Conservation (phyloP, 2,797 vertebrate genomes). For the Pantherophis alleghaniensis region DNA sequence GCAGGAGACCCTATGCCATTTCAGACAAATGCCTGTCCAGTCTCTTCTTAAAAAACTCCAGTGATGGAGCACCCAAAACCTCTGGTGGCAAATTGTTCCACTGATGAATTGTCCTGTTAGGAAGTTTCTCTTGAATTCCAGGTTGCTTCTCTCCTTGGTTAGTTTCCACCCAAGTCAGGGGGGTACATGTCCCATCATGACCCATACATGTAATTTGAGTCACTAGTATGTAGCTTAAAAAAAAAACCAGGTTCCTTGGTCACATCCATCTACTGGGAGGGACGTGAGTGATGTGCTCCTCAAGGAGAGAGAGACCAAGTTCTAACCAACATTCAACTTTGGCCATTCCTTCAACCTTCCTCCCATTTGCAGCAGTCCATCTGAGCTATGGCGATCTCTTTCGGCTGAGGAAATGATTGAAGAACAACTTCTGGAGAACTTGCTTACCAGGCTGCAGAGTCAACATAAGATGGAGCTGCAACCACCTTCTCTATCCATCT, state of each 20-base stretch:
- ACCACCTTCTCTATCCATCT: not conserved
- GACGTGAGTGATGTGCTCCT: not conserved
- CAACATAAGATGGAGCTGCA: not conserved
- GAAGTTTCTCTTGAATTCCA: too few relatives aligned
- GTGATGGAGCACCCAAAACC: too few relatives aligned
- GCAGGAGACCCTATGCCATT: too few relatives aligned
- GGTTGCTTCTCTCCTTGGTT: too few relatives aligned
- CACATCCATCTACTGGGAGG: not conserved
- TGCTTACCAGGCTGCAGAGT: not conserved
- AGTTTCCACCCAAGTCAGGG: not conserved
- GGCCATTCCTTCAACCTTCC: too few relatives aligned
- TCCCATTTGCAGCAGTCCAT: not conserved
- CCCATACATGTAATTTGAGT: not conserved
- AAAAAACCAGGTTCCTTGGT: not conserved
- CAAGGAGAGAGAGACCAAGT: not conserved
- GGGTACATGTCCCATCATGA: not conserved
- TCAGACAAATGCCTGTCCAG: too few relatives aligned
- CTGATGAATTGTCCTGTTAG: too few relatives aligned
- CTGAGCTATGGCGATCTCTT: constrained; percentile 13
- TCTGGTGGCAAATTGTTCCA: too few relatives aligned
- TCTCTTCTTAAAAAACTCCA: too few relatives aligned
- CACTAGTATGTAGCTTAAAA: not conserved
- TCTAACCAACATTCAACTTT: not conserved
- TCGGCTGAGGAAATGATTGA: not conserved
- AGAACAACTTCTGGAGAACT: constrained; percentile 17